Conservation (phyloP, 2,797 vertebrate genomes). For the Serranus cabrilla region DNA sequence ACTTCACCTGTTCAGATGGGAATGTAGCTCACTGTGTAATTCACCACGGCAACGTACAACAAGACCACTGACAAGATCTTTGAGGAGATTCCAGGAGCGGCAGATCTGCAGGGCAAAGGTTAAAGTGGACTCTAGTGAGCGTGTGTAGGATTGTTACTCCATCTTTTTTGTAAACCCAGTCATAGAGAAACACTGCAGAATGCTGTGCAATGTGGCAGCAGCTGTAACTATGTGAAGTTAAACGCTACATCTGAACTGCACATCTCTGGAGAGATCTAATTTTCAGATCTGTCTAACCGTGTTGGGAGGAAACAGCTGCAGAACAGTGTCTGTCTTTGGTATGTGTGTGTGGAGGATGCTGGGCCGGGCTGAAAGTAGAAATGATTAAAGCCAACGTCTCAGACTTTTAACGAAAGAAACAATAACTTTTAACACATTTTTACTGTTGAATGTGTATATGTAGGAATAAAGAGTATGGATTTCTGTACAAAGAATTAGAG, state of each 20-base stretch:
- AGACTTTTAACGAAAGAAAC: not conserved
- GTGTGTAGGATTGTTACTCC: not conserved
- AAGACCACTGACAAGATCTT: not conserved
- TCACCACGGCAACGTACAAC: constrained; percentile 4
- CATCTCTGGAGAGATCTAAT: constrained; percentile 48
- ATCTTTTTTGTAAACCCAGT: constrained; percentile 1
- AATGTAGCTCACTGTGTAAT: constrained; percentile 22
- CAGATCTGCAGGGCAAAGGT: constrained; percentile 12
- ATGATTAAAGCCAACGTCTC: not conserved
- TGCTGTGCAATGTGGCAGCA: constrained; percentile 29
- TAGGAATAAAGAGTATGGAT: not conserved
- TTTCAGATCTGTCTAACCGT: constrained; percentile 36
- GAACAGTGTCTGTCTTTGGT: constrained; percentile 26
- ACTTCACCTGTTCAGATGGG: constrained; percentile 45
- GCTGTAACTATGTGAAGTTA: constrained; percentile 30
- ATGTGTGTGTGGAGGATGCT: not conserved
- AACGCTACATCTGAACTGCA: constrained; percentile 25
- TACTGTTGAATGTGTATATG: constrained; percentile 1
- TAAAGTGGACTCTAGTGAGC: not conserved
- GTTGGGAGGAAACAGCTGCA: constrained; percentile 53
- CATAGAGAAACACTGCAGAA: constrained; percentile 16
- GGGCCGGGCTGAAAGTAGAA: not conserved
- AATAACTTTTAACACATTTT: not conserved
- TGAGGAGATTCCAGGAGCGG: not conserved
- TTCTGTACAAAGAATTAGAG: no score